These are phyloP conservation scores for Charaxes varanes DNA, from an alignment of 1,140 invertebrate species.

Conservation along the genomic window DNA sequence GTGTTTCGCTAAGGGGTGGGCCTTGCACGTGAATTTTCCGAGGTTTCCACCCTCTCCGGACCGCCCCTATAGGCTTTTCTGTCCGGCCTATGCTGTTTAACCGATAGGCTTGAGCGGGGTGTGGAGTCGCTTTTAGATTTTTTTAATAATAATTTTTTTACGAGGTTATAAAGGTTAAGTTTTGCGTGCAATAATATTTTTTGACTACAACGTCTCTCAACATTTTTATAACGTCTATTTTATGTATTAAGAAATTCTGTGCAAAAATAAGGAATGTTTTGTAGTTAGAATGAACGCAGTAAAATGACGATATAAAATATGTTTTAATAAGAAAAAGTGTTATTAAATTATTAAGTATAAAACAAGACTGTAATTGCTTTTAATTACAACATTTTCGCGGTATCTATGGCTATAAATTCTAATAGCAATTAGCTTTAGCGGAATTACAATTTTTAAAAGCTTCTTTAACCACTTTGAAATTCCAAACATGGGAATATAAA, in stretches of 20 bases:
- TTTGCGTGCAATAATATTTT: no score
- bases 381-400: conserved; percentile 21
- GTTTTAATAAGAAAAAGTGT: background rate
- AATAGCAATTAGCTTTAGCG: conserved; percentile 17
- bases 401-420: conserved; percentile 18
- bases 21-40: conserved; percentile 70
- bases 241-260: no score
- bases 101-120: conserved; percentile 50
- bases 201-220: no score
- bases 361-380: conserved; percentile 10
- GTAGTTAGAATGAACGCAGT: no score
- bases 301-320: background rate
- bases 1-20: conserved; percentile 62
- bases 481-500: conserved; percentile 10
- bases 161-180: no score
- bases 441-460: conserved; percentile 8
- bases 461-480: conserved; percentile 13
- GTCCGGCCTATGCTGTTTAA: conserved; percentile 72
- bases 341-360: conserved; percentile 8
- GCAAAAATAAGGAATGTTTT: no score
- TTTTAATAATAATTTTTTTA: conserved; percentile 19
- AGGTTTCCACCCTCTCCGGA: conserved; percentile 71
- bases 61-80: conserved; percentile 74
- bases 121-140: conserved; percentile 43
- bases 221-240: no score